Evolutionary conservation across 2,113 vertebrate species (phyloP), one percentile per base, ranked within the genome.

Genomic region (Noctilio leporinus): DNA sequence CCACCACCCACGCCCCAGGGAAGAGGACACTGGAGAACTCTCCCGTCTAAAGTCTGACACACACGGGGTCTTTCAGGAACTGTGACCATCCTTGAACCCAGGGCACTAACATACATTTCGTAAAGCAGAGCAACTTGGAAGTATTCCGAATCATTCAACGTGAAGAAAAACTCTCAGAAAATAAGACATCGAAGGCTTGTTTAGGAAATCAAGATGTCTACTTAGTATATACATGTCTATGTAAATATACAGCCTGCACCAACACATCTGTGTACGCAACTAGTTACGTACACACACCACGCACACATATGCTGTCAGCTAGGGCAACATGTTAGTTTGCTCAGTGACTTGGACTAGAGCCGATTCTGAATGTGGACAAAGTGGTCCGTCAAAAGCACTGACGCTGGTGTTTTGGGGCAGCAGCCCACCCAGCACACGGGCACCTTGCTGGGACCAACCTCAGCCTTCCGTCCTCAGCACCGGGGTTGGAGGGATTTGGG

Each of bases 1-100:
- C 38, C 9, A 5, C n/a, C 38, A 33, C n/a, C 38, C 26, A 49
- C 22, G 19, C 45, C 28, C 77, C 4, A 38, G 17, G 3, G 26
- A 12, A 43, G n/a, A 0, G 9, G 57, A 24, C 40, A 11, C 3
- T 2, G 10, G 45, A 0, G 6, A 24, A 28, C 14, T 15, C 24
- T 22, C 38, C n/a, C 59, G 7, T 15, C 40, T 28, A 35, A 53
- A 73, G n/a, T 20, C 40, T 15, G 35, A 22, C 11, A 35, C 30
- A 8, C 0, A 30, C 0, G 4, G 11, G 6, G 2, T 4, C 45
- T 80, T 69, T 19, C 38, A 5, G 22, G 65, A 9, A 45, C 57
- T 75, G 24, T 8, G 28, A 57, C 6, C 28, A 62, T n/a, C 81
- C 38, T 12, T 15, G 8, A 15, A 11, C 26, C 53, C 24, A 15